Base-by-base conservation (phyloP, 2,113 vertebrate genomes). In the Lagopus muta region DNA sequence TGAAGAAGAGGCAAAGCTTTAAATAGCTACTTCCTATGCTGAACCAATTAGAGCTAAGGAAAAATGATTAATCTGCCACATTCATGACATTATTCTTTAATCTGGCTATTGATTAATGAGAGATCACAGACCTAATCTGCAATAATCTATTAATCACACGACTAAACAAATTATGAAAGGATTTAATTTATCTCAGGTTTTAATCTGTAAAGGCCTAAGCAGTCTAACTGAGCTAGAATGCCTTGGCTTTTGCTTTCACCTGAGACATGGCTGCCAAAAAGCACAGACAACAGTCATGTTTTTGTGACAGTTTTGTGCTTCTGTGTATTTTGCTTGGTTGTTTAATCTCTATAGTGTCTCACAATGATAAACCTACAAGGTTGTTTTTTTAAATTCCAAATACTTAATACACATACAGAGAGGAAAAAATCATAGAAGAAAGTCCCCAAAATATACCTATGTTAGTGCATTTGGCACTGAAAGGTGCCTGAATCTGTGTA, bases 71-170 rank as follows among this genome's bases (percentile, higher is more conserved):
- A n/a, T 81, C 52, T 94, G 82, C 61, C 61, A 74, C 66, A 19
- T 65, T 71, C 0, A 1, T 40, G 47, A 83, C 79, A 57, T 78
- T 88, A 66, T 80, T 38, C 57, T 92, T 87, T 92, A 88, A 61
- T 92, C 32, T 88, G 32, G 36, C 60, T 38, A 6, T 75, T 94
- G 73, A 54, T 65, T 91, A 86, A 91, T 88, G 89, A 69, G 73
- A 78, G 47, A 45, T 81, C 85, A 42, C 19, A 88, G 75, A 83
- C 80, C 54, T 91, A 52, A 86, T 88, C 57, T 94, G 57, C 36
- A 88, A 2, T 78, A 25, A 21, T 48, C 79, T 87, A 6, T 94
- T 90, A 93, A 52, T 94, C 90, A 93, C 65, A 77, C 10, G 36
- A 77, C 83, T 87, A 66, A 90, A 87, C 36, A 61, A 36, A 48